Percentiles rank a stretch among this genome's conserved stretches.
Evolutionary conservation across 2,797 vertebrate species (phyloP).

Genomic region (Tinamus major): DNA sequence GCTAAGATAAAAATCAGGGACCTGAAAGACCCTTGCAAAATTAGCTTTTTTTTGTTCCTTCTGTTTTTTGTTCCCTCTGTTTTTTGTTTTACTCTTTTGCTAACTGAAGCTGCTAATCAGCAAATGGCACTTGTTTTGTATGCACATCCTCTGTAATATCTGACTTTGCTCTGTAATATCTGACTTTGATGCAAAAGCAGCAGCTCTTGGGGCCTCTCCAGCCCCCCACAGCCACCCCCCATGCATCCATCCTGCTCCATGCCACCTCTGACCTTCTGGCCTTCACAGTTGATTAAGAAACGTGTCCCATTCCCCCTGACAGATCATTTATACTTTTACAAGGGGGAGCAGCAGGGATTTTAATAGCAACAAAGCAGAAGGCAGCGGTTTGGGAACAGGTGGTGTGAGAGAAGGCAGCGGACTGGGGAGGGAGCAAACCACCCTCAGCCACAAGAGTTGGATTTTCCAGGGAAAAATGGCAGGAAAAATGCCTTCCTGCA

Average conservation of each 20-base stretch:
- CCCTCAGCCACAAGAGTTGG: neutral
- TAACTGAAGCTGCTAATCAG: neutral
- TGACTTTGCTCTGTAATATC: neutral
- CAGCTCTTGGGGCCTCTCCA: accelerated
- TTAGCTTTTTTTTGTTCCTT: neutral
- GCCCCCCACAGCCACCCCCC: neutral
- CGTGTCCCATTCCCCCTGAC: neutral
- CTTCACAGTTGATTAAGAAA: neutral
- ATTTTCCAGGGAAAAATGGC: neutral
- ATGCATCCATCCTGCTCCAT: accelerated
- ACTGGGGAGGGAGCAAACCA: neutral
- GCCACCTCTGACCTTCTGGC: neutral
- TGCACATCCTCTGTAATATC: neutral
- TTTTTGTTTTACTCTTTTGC: neutral
- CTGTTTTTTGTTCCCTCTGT: neutral
- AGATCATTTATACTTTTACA: neutral
- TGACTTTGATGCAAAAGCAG: neutral
- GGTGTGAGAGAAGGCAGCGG: neutral
- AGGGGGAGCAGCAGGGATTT: neutral
- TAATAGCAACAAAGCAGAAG: neutral
- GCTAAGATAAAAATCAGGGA: neutral
- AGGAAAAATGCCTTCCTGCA: neutral
- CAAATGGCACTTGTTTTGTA: neutral
- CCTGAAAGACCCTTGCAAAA: neutral
- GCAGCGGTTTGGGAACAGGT: constrained; percentile 7